phyloP scores from a whole-genome alignment of 1,140 invertebrate genomes.

The Zeugodacus cucurbitae region DNA sequence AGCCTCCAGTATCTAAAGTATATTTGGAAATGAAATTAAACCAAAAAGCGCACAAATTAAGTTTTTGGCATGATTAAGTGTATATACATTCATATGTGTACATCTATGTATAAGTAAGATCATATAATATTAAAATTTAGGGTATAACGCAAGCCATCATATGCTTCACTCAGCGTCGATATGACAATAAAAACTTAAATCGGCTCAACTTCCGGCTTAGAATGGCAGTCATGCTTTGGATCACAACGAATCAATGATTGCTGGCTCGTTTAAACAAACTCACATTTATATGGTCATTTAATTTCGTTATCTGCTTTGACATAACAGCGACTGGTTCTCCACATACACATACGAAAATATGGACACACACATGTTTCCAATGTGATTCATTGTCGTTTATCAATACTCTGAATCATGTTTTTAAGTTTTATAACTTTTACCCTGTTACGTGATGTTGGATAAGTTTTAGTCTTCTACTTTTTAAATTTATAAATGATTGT shows the following conservation, averaged over 20 bases:
- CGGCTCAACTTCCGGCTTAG: constrained; percentile 22
- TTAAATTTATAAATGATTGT: too few relatives aligned
- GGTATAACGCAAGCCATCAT: neutral
- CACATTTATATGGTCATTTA: neutral
- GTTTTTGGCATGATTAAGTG: too few relatives aligned
- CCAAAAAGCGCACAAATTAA: too few relatives aligned
- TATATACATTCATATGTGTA: neutral
- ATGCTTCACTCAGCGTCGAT: neutral
- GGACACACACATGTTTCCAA: too few relatives aligned
- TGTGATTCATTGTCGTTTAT: too few relatives aligned
- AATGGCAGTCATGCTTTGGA: neutral
- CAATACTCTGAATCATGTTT: neutral
- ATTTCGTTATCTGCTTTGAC: neutral
- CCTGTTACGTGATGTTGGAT: too few relatives aligned
- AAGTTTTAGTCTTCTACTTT: too few relatives aligned
- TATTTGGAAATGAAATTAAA: too few relatives aligned
- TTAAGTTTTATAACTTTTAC: too few relatives aligned
- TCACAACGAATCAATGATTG: too few relatives aligned
- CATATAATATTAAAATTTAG: neutral
- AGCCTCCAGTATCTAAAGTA: too few relatives aligned
- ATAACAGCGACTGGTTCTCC: neutral
- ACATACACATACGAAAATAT: neutral
- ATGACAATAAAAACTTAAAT: neutral
- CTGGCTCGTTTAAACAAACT: neutral
- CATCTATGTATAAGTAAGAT: neutral